Base-by-base conservation (phyloP, 1,140 invertebrate species). In the Drosophila auraria region DNA sequence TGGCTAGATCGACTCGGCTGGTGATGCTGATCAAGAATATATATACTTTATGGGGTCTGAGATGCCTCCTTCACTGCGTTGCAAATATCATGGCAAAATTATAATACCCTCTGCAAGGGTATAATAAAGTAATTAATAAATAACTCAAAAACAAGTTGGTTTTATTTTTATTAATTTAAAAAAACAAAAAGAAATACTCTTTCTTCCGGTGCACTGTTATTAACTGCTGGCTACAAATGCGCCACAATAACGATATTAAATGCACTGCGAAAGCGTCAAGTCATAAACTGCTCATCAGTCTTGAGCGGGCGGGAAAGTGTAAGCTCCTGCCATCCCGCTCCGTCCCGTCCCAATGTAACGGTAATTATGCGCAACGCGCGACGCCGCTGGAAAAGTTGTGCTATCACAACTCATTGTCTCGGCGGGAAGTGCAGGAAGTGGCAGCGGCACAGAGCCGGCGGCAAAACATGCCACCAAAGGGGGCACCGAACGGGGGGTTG, bases 201-300 rank as follows among this genome's bases (percentile, higher is more conserved):
- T 7, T 15, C 12, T 25, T 50, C 4, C 17, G 2, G 53, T 71
- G 57, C 45, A 40, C 12, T 57, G 40, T 80, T 82, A 87, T 90
- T 82, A 90, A 90, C 86, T 90, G 76, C 50, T 84, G 69, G 87
- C 90, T 80, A 80, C 79, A 84, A 90, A 82, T 84, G 58, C 63
- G 54, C 62, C 83, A 82, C 69, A 65, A 71, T 77, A 79, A 71
- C 70, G 71, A 64, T 74, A 90, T 89, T 89, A 84, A 89, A 89
- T 82, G 81, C 78, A 79, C 63, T 80, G 78, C 57, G 60, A 89
- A 89, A 90, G 69, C 86, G 79, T 74, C 86, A 90, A 90, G 86
- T 90, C 86, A 90, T 90, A 90, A 90, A 82, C 82, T 90, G 86
- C 87, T 90, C 86, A 90, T 90, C 86, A 91, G 86, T 90, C 86